phyloP scores from a whole-genome alignment of 2,797 vertebrate species.

The Etheostoma nigrum region DNA sequence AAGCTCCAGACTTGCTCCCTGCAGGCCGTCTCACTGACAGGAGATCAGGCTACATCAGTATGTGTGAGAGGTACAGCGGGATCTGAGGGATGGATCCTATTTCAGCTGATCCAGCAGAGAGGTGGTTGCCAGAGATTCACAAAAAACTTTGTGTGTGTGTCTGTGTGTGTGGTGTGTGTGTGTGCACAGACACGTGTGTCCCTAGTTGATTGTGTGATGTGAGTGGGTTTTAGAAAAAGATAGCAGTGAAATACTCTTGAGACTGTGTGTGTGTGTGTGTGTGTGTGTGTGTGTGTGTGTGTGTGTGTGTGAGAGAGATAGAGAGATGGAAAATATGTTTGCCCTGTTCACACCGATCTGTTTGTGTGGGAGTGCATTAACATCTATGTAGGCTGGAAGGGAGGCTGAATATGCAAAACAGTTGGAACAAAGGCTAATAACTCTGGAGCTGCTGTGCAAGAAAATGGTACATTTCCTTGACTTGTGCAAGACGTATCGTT shows the following conservation, averaged over 20 bases:
- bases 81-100: constrained; percentile 82
- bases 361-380: constrained; percentile 90
- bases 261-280: constrained; percentile 18
- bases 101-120: constrained; percentile 87
- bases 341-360: constrained; percentile 87
- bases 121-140: constrained; percentile 66
- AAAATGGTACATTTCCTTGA: constrained; percentile 77
- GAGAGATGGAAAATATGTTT: constrained; percentile 82
- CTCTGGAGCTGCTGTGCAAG: constrained; percentile 75
- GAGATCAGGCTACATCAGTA: constrained; percentile 84
- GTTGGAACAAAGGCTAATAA: constrained; percentile 85
- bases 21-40: constrained; percentile 79
- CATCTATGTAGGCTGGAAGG: constrained; percentile 85
- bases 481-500: constrained; percentile 60
- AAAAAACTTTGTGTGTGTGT: constrained; percentile 63
- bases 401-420: constrained; percentile 86
- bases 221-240: constrained; percentile 73
- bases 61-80: constrained; percentile 79
- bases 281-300: constrained; percentile 11
- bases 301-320: constrained; percentile 22
- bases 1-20: constrained; percentile 75
- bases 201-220: constrained; percentile 49
- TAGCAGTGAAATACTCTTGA: constrained; percentile 61
- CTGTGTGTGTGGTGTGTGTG: constrained; percentile 21
- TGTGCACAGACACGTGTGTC: constrained; percentile 35